Conservation (phyloP, 2,888 invertebrate species). For the Chydorus sphaericus region DNA sequence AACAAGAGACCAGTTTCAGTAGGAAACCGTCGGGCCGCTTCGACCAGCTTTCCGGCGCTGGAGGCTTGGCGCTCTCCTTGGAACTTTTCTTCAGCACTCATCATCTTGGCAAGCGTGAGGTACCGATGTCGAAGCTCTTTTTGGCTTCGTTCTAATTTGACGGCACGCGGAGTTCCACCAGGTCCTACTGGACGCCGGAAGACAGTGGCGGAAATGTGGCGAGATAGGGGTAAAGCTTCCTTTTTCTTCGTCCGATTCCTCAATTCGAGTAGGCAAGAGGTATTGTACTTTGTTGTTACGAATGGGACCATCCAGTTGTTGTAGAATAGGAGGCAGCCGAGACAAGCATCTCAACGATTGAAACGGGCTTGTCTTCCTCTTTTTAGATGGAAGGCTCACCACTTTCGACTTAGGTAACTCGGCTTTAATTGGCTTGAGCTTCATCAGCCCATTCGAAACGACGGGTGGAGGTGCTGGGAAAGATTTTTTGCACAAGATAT, state of each 20-base stretch:
- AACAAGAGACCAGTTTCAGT: conserved; percentile 23
- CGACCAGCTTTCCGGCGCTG: conserved; percentile 26
- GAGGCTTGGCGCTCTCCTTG: conserved; percentile 15
- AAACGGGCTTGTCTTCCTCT: background rate
- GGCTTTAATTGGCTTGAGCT: background rate
- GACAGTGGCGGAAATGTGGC: background rate
- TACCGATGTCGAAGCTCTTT: conserved; percentile 34
- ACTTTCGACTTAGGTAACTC: background rate
- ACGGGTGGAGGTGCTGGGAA: background rate
- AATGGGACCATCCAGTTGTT: conserved; percentile 8
- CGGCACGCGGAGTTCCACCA: background rate
- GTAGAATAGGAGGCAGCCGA: background rate
- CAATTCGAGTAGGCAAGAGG: background rate
- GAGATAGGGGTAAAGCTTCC: too few relatives aligned
- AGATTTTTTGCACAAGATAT: background rate
- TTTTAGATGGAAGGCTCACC: background rate
- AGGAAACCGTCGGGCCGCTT: conserved; percentile 25
- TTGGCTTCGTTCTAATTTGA: conserved; percentile 16
- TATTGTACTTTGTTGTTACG: conserved; percentile 3
- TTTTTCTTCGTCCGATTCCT: conserved; percentile 1
- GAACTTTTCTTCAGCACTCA: background rate
- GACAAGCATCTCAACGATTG: background rate
- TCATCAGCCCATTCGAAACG: background rate
- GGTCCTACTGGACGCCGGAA: background rate
- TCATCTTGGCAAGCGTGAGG: conserved; percentile 27